A percentile compares a stretch with the other conserved stretches of the same genome.
phyloP scores from a whole-genome alignment of 1,140 invertebrate species.

The Prorops nasuta region DNA sequence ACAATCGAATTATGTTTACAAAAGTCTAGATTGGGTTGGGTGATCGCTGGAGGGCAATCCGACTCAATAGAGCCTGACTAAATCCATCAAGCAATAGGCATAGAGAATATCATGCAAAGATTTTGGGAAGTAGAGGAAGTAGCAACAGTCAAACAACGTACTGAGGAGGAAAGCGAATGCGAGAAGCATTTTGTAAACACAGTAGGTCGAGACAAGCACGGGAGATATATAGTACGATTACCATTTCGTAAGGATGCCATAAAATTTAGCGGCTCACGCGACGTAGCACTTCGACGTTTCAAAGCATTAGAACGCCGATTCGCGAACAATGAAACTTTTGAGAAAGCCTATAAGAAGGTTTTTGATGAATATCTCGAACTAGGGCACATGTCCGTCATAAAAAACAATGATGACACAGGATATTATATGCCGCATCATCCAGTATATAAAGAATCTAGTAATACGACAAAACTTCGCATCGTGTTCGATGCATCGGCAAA shows the following conservation, averaged over 20 bases:
- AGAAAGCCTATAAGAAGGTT: neutral
- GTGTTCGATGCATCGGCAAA: conserved; percentile 37
- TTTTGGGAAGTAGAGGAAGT: conserved; percentile 2
- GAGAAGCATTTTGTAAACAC: neutral
- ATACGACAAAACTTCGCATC: conserved; percentile 28
- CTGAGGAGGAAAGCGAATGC: neutral
- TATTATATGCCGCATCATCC: conserved; percentile 35
- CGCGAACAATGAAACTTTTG: neutral
- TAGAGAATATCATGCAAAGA: neutral
- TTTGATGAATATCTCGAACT: conserved; percentile 22
- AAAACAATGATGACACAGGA: neutral
- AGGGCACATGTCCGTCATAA: conserved; percentile 19
- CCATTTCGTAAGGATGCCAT: neutral
- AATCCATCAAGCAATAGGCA: neutral
- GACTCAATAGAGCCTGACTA: too few species aligned
- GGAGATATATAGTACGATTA: neutral
- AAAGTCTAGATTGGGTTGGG: too few species aligned
- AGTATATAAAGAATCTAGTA: conserved; percentile 16
- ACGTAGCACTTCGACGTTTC: neutral
- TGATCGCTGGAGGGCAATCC: too few species aligned
- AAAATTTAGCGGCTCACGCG: neutral
- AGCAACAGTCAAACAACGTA: neutral
- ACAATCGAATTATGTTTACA: too few species aligned
- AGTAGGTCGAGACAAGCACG: neutral
- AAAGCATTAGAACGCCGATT: neutral